These are phyloP conservation scores for Aegotheles bennettii DNA, from an alignment of 2,113 vertebrate genomes.

Conservation along the genomic window DNA sequence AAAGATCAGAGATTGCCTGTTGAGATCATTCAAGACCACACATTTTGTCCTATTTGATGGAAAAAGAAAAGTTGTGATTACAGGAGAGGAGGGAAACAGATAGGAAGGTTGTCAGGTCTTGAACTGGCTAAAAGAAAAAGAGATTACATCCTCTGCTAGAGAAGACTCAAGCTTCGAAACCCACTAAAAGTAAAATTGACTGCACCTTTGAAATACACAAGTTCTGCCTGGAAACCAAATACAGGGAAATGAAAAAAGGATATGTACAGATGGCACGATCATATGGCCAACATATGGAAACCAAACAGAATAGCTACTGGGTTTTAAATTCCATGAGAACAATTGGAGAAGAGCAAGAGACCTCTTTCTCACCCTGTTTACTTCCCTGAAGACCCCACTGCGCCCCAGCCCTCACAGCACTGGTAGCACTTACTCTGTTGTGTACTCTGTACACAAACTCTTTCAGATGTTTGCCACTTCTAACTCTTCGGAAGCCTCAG, in stretches of 20 bases:
- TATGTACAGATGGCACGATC: background rate
- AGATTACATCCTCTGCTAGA: background rate
- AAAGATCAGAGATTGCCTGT: fast-evolving
- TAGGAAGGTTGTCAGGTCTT: background rate
- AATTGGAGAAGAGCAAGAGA: background rate
- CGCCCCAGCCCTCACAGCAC: background rate
- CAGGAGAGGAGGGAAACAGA: background rate
- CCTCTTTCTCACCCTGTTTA: background rate
- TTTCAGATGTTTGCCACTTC: background rate
- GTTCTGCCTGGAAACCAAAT: background rate
- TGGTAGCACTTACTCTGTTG: fast-evolving
- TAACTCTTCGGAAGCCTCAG: background rate
- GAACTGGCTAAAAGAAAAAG: background rate
- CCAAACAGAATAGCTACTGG: background rate
- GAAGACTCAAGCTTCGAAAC: background rate
- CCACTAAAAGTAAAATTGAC: background rate
- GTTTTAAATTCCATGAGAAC: background rate
- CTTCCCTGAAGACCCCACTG: background rate
- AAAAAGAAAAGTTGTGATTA: background rate
- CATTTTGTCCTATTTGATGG: background rate
- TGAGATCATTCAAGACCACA: background rate
- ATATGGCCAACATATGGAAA: constrained; percentile 29
- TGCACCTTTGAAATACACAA: background rate
- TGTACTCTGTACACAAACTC: too few species aligned
- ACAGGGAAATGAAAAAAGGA: background rate